Percentiles rank a stretch among this genome's conserved stretches.
These are phyloP conservation scores for Pontoporia blainvillei DNA, from an alignment of 2,113 vertebrate species.

Conservation along the genomic window DNA sequence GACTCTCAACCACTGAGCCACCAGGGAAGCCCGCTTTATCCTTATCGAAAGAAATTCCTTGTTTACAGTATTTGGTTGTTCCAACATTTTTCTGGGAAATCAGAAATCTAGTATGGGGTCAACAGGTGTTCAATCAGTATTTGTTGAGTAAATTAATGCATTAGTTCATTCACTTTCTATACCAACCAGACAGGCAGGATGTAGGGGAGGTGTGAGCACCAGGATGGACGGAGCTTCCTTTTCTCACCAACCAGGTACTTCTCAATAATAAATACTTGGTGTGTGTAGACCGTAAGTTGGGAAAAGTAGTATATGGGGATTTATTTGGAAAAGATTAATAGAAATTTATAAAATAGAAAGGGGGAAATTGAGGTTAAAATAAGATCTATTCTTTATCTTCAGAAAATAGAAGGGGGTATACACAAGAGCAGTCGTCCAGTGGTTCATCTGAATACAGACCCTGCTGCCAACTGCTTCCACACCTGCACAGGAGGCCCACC, in stretches of 20 bases:
- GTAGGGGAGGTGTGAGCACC: neutral
- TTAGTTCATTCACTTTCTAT: neutral
- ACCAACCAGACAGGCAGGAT: neutral
- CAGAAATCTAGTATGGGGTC: neutral
- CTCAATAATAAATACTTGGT: neutral
- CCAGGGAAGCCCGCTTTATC: too few species aligned
- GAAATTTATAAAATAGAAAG: neutral
- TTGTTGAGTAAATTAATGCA: neutral
- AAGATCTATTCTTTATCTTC: neutral
- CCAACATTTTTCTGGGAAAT: neutral
- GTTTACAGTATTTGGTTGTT: neutral
- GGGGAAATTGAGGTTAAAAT: neutral
- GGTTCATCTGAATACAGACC: neutral
- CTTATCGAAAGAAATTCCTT: neutral
- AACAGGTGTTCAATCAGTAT: neutral
- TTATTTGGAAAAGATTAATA: neutral
- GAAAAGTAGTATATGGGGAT: neutral
- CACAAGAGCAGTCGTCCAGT: neutral
- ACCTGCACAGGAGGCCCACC: too few species aligned
- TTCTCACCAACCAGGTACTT: neutral
- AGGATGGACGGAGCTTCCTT: rapidly evolving
- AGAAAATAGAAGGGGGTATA: neutral
- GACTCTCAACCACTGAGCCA: too few species aligned
- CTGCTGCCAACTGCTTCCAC: too few species aligned
- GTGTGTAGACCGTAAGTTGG: neutral